Base-by-base conservation (phyloP, 2,113 vertebrate genomes). In the Trogon surrucura region DNA sequence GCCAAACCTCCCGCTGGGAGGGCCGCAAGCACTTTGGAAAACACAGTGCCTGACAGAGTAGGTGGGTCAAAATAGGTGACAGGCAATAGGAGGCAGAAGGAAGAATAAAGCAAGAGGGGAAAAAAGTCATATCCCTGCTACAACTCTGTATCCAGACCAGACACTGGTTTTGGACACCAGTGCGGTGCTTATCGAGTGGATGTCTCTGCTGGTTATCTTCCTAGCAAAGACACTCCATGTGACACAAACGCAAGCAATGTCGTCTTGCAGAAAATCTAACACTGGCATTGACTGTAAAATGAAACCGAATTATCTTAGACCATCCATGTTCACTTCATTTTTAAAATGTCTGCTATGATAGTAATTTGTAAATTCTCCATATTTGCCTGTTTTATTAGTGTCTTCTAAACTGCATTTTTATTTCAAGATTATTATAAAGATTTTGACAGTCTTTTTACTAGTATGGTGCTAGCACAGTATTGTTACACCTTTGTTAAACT, bases 381-480 rank as follows among this genome's bases (percentile, higher is more conserved):
- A 84, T 91, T 97, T 94, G 57, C 30, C 78, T 81, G 22, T 89
- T 98, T 96, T 95, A 94, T 75, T 64, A 60, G 84, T 85, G 74
- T 75, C 70, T 81, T 96, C 83, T 51, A 48, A 95, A 88, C 56
- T 85, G 30, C 47, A 73, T 54, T 72, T 97, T 96, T 75, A 94
- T 93, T 95, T 95, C 48, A 91, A 95, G 75, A 94, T 87, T 85
- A 89, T 73, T 74, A 89, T 75, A 89, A 96, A 84, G 36, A 93
- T 51, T 65, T 69, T 78, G 73, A 36, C 51, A 94, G 80, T 80
- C 85, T 95, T 97, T 96, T 96, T 95, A 96, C 93, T 89, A 95
- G 81, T 65, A 66, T 62, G 86, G 30, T 80, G 38, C 50, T 89
- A 95, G 80, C 61, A 85, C 21, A 61, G 64, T 94, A 61, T 50